These are phyloP conservation scores for Lutraria lutraria DNA, from an alignment of 2,888 invertebrate genomes.

Conservation along the genomic window DNA sequence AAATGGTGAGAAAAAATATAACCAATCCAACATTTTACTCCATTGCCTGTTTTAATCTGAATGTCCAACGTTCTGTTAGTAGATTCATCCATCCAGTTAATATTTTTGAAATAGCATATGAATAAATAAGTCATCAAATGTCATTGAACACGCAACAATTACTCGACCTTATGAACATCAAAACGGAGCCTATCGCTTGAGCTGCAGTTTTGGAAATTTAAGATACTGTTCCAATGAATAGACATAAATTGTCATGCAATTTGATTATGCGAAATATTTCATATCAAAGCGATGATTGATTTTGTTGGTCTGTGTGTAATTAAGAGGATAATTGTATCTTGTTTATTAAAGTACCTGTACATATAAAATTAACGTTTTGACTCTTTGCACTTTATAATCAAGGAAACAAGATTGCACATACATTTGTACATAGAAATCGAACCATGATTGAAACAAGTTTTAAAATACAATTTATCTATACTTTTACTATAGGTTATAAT, in stretches of 20 bases:
- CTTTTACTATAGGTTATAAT: too few species aligned
- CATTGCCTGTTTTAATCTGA: background rate
- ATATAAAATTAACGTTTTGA: too few species aligned
- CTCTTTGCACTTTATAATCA: too few species aligned
- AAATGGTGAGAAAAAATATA: background rate
- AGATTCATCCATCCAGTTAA: background rate
- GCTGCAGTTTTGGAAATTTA: conserved; percentile 6
- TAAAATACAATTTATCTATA: too few species aligned
- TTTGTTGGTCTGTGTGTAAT: background rate
- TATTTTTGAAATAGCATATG: conserved; percentile 21
- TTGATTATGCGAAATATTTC: background rate
- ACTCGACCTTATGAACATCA: background rate
- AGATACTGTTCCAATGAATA: conserved; percentile 19
- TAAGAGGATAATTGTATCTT: background rate
- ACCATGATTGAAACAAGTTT: too few species aligned
- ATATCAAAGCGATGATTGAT: conserved; percentile 17
- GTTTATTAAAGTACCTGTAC: too few species aligned
- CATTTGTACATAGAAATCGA: too few species aligned
- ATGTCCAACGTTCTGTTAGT: background rate
- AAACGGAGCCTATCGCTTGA: background rate
- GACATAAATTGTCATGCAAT: conserved; percentile 17
- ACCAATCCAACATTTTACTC: background rate
- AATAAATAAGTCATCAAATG: conserved; percentile 25
- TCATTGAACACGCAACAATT: conserved; percentile 7
- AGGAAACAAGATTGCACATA: too few species aligned